phyloP scores from a whole-genome alignment of 1,140 invertebrate species.

The Anagrus nilaparvatae region DNA sequence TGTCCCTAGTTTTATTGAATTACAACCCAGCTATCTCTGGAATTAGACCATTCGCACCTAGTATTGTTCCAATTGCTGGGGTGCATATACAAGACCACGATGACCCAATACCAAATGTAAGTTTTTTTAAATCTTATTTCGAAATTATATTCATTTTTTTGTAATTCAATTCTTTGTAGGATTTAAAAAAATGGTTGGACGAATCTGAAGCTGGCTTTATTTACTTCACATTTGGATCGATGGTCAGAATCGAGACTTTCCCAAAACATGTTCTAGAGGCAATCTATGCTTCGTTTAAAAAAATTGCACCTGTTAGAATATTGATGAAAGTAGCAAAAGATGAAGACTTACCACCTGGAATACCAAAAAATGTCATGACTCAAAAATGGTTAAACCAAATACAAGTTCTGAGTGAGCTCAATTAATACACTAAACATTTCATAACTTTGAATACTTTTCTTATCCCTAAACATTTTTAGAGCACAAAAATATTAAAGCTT shows the following conservation, averaged over 20 bases:
- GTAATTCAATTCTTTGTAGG: constrained; percentile 32
- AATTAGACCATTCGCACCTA: constrained; percentile 38
- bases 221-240: constrained; percentile 63
- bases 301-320: constrained; percentile 23
- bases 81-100: constrained; percentile 36
- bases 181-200: constrained; percentile 54
- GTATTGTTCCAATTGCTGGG: constrained; percentile 50
- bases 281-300: constrained; percentile 25
- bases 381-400: constrained; percentile 55
- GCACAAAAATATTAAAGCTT: constrained; percentile 41
- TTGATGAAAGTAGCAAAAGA: constrained; percentile 24
- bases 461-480: constrained; percentile 20
- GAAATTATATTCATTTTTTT: neutral
- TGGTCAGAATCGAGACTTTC: constrained; percentile 51
- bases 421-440: no score
- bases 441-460: no score
- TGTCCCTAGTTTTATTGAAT: constrained; percentile 46
- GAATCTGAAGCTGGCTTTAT: constrained; percentile 56
- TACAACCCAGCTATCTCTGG: constrained; percentile 43
- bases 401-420: constrained; percentile 31
- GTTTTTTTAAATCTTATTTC: neutral
- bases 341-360: constrained; percentile 27
- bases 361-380: constrained; percentile 50
- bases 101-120: constrained; percentile 19
- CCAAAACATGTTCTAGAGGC: constrained; percentile 18